Base-by-base conservation (phyloP, 2,797 vertebrate species). In the Xenops minutus region DNA sequence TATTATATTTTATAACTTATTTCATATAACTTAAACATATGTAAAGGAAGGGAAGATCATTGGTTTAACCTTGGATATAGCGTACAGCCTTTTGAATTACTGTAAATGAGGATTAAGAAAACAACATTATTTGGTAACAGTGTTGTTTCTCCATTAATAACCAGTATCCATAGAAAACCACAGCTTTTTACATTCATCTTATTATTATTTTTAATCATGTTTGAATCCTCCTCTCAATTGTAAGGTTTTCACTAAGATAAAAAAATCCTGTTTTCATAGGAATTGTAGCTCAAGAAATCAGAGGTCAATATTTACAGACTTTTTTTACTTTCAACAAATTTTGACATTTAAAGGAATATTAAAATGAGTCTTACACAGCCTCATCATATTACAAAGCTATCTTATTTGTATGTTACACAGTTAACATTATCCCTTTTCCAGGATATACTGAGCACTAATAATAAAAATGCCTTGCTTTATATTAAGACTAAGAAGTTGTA, bases 261-360 rank as follows among this genome's bases (percentile, higher is more conserved):
- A 62, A 95, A 88, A 95, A 91, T 84, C 18, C 51, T 68, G 49
- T 48, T 89, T 88, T 75, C 68, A n/a, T 46, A 83, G 10, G 32
- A 84, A 63, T 69, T 92, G 55, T 64, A 80, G 48, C 59, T 76
- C 49, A 93, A 62, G 83, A 96, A 95, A 96, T 86, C 56, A 95
- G 87, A 97, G 23, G 52, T 96, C 71, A 94, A 56, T 66, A 84
- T 93, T 85, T 93, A 19, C 78, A 68, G 24, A 84, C 20, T 10
- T 64, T 73, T 26, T 59, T 95, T 88, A 21, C 6, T 92, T 95
- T 87, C 69, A 89, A 91, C 7, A 76, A 5, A 44, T 92, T 93
- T 94, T 89, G n/a, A n/a, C n/a, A n/a, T n/a, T n/a, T 94, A 91
- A 88, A 93, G 37, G 36, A 81, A 74, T 74, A 80, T 92, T 92